Base-by-base conservation (phyloP, 2,888 invertebrate species). In the Lepetodrilus schrolli region DNA sequence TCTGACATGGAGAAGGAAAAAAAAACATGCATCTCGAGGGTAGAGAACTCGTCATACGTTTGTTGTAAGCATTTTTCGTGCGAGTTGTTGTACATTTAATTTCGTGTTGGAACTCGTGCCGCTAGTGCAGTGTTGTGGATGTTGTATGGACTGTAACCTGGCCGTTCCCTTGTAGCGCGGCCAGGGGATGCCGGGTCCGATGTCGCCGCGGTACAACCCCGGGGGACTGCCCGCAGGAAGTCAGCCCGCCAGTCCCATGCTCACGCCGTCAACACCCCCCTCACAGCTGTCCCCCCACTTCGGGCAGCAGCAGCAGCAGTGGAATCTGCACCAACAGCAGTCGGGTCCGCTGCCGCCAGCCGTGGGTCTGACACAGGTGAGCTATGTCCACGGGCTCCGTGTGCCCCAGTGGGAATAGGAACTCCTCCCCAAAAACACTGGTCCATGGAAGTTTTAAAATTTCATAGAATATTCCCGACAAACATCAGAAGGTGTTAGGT, bases 121-220 rank as follows among this genome's bases (percentile, higher is more conserved):
- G 58, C 21, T 21, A 48, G 51, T 4, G n/a, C 10, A 7, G 21
- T 20, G 21, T 23, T 50, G 13, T 20, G 4, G 4, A 20, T 37
- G 37, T 21, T 36, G 66, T 66, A 37, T 66, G 3, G 66, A 17
- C 17, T 20, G 21, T 38, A 37, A 17, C 17, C 21, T 17, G 21
- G 13, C 8, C 48, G 26, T 66, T 71, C 51, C 58, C 49, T 72
- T 77, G 7, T 78, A 89, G 87, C 79, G 88, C 43, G 87, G 87
- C 78, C 87, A 87, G 74, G 77, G 73, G 37, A 80, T 88, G 58
- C 87, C 89, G 2, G 87, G 86, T 26, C 87, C 89, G 1, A 86
- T 89, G 86, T 88, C 88, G 0, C 88, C 88, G 4, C 79, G 83
- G 43, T 84, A 82, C 70, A 70, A 70, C 47, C 65, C 77, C n/a